Evolutionary conservation across 2,113 vertebrate species (phyloP).

Genomic region (Aldabrachelys gigantea): DNA sequence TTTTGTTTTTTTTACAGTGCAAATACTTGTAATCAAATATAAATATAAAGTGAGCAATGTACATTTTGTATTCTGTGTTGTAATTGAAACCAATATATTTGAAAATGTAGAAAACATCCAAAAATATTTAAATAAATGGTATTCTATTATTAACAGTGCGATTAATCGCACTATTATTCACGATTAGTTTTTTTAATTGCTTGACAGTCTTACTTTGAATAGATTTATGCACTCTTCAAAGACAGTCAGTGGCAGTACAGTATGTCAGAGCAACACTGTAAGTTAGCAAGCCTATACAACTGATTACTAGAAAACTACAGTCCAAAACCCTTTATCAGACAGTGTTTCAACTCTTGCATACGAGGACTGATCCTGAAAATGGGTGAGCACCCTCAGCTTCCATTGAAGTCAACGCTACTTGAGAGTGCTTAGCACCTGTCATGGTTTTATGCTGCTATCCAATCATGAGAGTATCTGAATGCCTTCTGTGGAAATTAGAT

Average conservation of each 20-base stretch:
- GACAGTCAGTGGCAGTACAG: constrained; percentile 13
- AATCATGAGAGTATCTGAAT: not conserved
- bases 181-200: too few relatives aligned
- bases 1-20: too few relatives aligned
- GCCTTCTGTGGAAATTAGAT: not conserved
- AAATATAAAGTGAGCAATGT: too few relatives aligned
- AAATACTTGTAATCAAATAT: too few relatives aligned
- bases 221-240: constrained; percentile 54
- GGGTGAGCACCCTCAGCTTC: not conserved
- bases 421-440: not conserved
- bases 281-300: constrained; percentile 19
- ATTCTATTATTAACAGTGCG: too few relatives aligned
- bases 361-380: not conserved
- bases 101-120: too few relatives aligned
- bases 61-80: too few relatives aligned
- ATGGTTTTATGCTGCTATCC: not conserved
- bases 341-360: constrained; percentile 11
- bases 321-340: not conserved
- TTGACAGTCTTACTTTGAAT: not conserved
- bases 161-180: too few relatives aligned
- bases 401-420: not conserved
- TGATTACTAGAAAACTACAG: not conserved
- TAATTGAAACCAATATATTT: too few relatives aligned
- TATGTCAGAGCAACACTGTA: constrained; percentile 55
- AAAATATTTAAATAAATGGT: too few relatives aligned